Percentiles rank a stretch among this genome's conserved stretches.
Conservation (phyloP, 2,113 vertebrate species). For the Corydoras maculifer region DNA sequence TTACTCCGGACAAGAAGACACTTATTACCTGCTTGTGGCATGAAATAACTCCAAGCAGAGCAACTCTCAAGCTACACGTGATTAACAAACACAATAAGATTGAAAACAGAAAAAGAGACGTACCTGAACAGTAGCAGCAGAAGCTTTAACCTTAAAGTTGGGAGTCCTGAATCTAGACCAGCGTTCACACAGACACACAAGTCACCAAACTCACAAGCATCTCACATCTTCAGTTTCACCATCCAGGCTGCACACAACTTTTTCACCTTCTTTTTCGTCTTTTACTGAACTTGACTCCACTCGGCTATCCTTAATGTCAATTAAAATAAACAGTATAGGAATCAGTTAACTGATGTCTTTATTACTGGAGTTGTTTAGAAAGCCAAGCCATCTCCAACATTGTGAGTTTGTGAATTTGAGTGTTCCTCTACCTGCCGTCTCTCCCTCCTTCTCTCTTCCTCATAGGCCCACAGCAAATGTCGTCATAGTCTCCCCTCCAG, state of each 20-base stretch:
- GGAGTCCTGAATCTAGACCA: conserved; percentile 12
- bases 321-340: background rate
- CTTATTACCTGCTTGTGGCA: background rate
- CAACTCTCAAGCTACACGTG: background rate
- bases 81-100: background rate
- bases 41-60: background rate
- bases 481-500: conserved; percentile 23
- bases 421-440: conserved; percentile 12
- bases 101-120: background rate
- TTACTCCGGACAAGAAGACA: background rate
- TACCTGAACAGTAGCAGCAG: conserved; percentile 22
- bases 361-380: background rate
- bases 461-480: conserved; percentile 31
- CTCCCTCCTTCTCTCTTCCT: conserved; percentile 8
- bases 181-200: background rate
- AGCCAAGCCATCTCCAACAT: conserved; percentile 21
- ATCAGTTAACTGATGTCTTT: background rate
- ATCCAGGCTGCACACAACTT: conserved; percentile 11
- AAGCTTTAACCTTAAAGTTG: background rate
- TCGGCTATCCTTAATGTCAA: no score
- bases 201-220: conserved; percentile 17
- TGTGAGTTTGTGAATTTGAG: conserved; percentile 17
- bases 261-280: background rate
- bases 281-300: background rate
- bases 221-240: conserved; percentile 23